phyloP scores from a whole-genome alignment of 2,113 vertebrate species.

The Nycticorax nycticorax region DNA sequence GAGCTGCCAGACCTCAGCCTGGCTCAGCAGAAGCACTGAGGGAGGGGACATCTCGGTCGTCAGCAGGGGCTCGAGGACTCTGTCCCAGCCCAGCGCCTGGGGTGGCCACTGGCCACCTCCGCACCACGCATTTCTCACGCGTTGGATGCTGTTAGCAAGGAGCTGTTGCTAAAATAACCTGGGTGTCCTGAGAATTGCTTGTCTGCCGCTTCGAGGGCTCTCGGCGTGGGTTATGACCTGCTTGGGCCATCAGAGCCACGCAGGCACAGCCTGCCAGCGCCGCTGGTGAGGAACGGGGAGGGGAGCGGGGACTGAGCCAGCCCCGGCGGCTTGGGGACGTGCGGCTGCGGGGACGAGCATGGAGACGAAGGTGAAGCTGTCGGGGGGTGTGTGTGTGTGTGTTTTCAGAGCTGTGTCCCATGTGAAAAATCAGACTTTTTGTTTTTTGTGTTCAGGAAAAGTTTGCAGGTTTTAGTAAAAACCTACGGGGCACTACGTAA shows the following conservation, averaged over 20 bases:
- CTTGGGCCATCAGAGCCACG: fast-evolving
- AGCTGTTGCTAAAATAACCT: not conserved
- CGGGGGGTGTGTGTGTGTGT: too few relatives aligned
- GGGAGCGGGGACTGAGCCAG: not conserved
- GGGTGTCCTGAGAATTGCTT: not conserved
- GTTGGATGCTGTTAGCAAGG: not conserved
- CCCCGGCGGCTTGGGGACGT: fast-evolving
- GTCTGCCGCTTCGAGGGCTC: not conserved
- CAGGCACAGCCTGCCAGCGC: not conserved
- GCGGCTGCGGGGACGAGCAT: fast-evolving
- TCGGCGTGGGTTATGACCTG: fast-evolving
- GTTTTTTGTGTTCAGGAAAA: not conserved
- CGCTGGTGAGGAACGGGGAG: not conserved
- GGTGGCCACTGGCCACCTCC: not conserved
- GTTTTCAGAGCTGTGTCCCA: not conserved
- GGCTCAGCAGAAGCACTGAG: not conserved
- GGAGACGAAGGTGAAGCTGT: not conserved
- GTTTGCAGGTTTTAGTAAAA: not conserved
- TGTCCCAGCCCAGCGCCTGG: not conserved
- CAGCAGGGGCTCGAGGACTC: too few relatives aligned
- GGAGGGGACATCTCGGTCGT: too few relatives aligned
- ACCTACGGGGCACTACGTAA: not conserved
- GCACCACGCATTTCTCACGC: not conserved
- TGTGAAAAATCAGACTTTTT: not conserved
- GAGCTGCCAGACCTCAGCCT: not conserved